Percentiles rank a stretch among this genome's conserved stretches.
phyloP scores from a whole-genome alignment of 2,797 vertebrate species.

The Sebastes nivosus region DNA sequence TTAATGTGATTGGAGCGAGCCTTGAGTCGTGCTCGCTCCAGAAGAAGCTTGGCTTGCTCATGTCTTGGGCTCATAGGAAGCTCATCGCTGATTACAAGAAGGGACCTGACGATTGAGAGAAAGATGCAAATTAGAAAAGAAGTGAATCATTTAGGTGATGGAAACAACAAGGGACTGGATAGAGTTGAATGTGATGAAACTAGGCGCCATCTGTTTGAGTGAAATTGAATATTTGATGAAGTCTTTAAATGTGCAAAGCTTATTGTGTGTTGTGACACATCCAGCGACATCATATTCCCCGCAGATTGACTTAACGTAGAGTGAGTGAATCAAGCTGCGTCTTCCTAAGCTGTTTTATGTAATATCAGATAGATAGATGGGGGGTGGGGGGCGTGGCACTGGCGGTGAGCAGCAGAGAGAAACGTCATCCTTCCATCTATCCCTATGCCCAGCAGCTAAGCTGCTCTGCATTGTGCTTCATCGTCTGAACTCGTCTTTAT shows the following conservation, averaged over 20 bases:
- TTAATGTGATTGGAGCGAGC: constrained; percentile 88
- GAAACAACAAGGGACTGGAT: neutral
- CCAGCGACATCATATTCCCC: constrained; percentile 32
- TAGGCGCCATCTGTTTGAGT: neutral
- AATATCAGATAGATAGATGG: constrained; percentile 66
- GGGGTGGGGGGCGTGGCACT: constrained; percentile 3
- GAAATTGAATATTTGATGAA: neutral
- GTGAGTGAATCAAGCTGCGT: constrained; percentile 52
- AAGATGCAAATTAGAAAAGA: constrained; percentile 36
- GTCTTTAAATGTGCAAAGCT: constrained; percentile 23
- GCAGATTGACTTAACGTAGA: constrained; percentile 50
- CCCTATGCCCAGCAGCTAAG: constrained; percentile 66
- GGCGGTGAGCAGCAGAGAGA: constrained; percentile 56
- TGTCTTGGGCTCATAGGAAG: constrained; percentile 88
- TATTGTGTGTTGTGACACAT: constrained; percentile 39
- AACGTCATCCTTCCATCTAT: constrained; percentile 67
- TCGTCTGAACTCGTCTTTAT: constrained; percentile 75
- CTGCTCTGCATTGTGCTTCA: constrained; percentile 77
- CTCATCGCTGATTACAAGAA: constrained; percentile 77
- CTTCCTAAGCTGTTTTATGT: constrained; percentile 76
- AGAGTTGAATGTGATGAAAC: neutral
- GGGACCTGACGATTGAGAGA: constrained; percentile 75
- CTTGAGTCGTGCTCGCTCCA: constrained; percentile 91
- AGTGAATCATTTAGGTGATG: neutral
- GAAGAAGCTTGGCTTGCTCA: constrained; percentile 91